phyloP scores from a whole-genome alignment of 1,140 invertebrate species.

The Tetramorium alpestre region DNA sequence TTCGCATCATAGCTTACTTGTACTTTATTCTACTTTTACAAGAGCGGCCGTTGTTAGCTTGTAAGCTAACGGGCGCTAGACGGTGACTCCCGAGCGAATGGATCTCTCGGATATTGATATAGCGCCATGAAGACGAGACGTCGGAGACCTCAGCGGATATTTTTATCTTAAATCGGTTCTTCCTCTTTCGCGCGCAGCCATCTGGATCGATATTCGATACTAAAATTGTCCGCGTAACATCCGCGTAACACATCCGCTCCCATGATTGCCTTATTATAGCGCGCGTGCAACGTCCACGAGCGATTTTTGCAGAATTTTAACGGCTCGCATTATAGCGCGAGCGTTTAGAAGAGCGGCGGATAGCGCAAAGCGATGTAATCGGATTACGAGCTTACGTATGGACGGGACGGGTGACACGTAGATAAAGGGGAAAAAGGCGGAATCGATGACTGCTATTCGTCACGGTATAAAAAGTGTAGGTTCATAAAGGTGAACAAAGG shows the following conservation, averaged over 20 bases:
- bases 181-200: conserved; percentile 36
- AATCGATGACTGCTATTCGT: conserved; percentile 66
- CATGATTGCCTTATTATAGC: conserved; percentile 30
- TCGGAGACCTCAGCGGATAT: conserved; percentile 44
- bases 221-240: conserved; percentile 50
- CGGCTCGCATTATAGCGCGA: conserved; percentile 3
- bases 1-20: background rate
- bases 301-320: conserved; percentile 47
- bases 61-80: background rate
- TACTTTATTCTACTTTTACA: background rate
- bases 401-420: background rate
- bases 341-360: conserved; percentile 32
- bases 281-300: background rate
- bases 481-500: conserved; percentile 64
- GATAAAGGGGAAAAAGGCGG: conserved; percentile 37
- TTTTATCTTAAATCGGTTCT: conserved; percentile 51
- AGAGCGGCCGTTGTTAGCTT: background rate
- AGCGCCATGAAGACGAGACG: conserved; percentile 37
- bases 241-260: conserved; percentile 14
- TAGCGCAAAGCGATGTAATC: conserved; percentile 55
- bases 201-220: conserved; percentile 45
- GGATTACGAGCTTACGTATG: conserved; percentile 56
- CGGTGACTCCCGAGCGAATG: conserved; percentile 20
- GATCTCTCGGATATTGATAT: conserved; percentile 34
- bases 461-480: conserved; percentile 62